phyloP scores from a whole-genome alignment of 2,113 vertebrate genomes.

The Azemiops feae region DNA sequence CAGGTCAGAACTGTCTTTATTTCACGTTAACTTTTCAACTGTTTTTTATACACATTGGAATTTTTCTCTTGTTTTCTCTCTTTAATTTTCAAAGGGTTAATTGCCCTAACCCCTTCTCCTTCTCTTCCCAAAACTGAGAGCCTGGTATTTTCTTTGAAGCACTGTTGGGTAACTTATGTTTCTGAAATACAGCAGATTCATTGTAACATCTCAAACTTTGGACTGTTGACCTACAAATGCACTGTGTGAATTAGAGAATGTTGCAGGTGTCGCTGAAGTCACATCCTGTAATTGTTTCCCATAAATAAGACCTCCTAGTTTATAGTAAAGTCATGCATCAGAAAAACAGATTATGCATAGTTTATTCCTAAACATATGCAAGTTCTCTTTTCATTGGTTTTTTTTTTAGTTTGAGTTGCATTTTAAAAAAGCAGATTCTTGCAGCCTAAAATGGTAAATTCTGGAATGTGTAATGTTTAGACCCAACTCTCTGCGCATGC shows the following conservation, averaged over 20 bases:
- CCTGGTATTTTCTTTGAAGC: not conserved
- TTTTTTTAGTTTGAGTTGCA: not conserved
- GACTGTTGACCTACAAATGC: not conserved
- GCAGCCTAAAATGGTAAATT: not conserved
- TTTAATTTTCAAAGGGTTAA: constrained; percentile 3
- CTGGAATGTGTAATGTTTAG: not conserved
- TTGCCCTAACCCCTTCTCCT: not conserved
- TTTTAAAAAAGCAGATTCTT: not conserved
- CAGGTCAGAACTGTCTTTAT: accelerated
- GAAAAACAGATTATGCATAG: not conserved
- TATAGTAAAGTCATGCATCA: not conserved
- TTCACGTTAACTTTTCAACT: not conserved
- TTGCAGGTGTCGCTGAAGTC: not conserved
- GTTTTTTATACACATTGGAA: not conserved
- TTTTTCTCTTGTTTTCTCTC: not conserved
- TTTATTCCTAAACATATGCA: not conserved
- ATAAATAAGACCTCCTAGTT: not conserved
- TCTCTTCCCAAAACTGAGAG: not conserved
- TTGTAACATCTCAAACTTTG: not conserved
- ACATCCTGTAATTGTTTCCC: not conserved
- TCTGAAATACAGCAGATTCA: not conserved
- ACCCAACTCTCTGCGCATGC: not conserved
- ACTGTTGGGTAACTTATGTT: not conserved
- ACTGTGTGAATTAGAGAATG: not conserved
- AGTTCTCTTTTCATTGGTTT: not conserved